Evolutionary conservation across 2,113 vertebrate genomes (phyloP).

Genomic region (Plecturocebus donacophilus): DNA sequence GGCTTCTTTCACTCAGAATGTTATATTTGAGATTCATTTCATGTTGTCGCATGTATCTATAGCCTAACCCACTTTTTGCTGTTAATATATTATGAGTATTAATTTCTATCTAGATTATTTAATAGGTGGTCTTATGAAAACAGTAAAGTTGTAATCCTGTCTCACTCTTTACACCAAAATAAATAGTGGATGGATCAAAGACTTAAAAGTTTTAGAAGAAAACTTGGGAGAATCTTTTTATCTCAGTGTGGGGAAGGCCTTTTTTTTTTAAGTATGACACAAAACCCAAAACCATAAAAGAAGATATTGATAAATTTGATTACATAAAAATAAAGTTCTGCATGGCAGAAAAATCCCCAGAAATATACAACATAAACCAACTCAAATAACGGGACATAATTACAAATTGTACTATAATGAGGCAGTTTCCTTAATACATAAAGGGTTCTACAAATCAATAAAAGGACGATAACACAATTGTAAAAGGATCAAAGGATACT

Average conservation of each 20-base stretch:
- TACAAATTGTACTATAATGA: neutral
- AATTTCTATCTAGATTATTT: neutral
- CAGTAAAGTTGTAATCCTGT: neutral
- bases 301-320: neutral
- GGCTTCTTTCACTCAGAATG: neutral
- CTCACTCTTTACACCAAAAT: neutral
- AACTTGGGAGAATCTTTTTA: conserved; percentile 12
- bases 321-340: conserved; percentile 1
- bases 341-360: neutral
- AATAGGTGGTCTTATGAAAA: neutral
- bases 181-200: neutral
- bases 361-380: neutral
- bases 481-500: neutral
- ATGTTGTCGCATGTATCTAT: neutral
- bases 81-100: neutral
- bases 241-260: neutral
- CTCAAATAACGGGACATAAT: neutral
- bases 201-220: neutral
- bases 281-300: neutral
- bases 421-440: neutral
- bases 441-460: neutral
- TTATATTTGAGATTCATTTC: conserved; percentile 1
- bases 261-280: neutral
- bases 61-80: conserved; percentile 5
- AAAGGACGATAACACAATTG: neutral